A percentile compares a stretch with the other conserved stretches of the same genome.
These are phyloP conservation scores for Cosmia trapezina DNA, from an alignment of 2,888 invertebrate genomes.

Conservation along the genomic window DNA sequence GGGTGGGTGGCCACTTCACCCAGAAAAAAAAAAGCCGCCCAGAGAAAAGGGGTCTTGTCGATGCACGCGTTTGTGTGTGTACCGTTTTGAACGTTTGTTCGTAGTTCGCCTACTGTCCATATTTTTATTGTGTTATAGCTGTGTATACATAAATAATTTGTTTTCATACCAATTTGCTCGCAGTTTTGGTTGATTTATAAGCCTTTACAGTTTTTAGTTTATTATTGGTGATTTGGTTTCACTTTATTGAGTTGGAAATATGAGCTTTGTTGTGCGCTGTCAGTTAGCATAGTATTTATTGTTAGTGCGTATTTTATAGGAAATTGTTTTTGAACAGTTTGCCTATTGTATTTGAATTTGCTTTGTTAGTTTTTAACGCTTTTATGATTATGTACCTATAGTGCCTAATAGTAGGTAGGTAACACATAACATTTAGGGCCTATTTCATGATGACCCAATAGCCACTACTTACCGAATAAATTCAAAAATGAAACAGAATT, in stretches of 20 bases:
- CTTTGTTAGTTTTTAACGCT: background rate
- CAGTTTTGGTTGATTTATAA: conserved; percentile 61
- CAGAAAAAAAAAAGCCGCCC: too few relatives aligned
- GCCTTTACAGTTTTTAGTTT: conserved; percentile 51
- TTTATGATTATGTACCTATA: background rate
- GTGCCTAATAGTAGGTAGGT: background rate
- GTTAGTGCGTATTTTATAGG: background rate
- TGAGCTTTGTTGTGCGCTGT: conserved; percentile 32
- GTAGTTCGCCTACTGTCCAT: too few relatives aligned
- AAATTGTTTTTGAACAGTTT: background rate
- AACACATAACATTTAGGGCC: background rate
- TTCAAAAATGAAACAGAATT: too few relatives aligned
- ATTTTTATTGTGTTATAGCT: conserved; percentile 49
- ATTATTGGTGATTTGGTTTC: conserved; percentile 38
- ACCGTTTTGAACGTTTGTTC: too few relatives aligned
- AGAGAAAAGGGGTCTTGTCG: too few relatives aligned
- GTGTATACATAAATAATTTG: conserved; percentile 69
- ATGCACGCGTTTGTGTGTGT: too few relatives aligned
- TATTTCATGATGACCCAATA: too few relatives aligned
- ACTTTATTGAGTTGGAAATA: conserved; percentile 27
- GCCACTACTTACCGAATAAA: too few relatives aligned
- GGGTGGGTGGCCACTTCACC: too few relatives aligned
- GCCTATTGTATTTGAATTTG: background rate
- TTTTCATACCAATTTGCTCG: conserved; percentile 70
- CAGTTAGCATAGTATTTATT: conserved; percentile 7